A percentile compares a stretch with the other conserved stretches of the same genome.
Evolutionary conservation across 2,888 invertebrate species (phyloP).

Genomic region (Cenopis cana): DNA sequence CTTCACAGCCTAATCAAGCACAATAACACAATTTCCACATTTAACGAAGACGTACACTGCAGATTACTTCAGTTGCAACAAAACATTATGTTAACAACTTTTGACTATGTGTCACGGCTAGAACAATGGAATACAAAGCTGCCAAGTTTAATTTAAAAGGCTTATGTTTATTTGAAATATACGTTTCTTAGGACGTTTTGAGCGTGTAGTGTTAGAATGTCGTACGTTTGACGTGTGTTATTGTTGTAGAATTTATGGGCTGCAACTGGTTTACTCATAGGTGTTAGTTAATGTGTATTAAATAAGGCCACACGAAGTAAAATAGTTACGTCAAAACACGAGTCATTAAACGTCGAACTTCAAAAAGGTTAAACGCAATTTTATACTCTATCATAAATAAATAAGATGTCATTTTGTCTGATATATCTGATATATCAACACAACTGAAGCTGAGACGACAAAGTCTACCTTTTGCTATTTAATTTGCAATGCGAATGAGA

Average conservation of each 20-base stretch:
- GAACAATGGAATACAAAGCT: constrained; percentile 19
- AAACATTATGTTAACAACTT: constrained; percentile 30
- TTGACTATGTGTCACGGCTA: constrained; percentile 13
- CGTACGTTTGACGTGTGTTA: constrained; percentile 10
- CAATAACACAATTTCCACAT: constrained; percentile 17
- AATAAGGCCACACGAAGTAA: background rate
- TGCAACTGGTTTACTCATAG: background rate
- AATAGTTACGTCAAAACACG: background rate
- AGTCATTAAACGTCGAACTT: too few species aligned
- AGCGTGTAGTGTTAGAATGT: background rate
- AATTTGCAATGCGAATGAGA: too few species aligned
- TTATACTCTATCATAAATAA: too few species aligned
- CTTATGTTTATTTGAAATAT: background rate
- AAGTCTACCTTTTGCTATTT: too few species aligned
- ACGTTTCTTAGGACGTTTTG: constrained; percentile 3
- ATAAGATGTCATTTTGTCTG: too few species aligned
- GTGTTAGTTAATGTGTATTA: background rate
- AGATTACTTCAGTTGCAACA: constrained; percentile 14
- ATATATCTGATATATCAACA: too few species aligned
- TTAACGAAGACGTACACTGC: background rate
- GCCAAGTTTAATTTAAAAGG: background rate
- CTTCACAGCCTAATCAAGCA: background rate
- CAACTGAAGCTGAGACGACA: too few species aligned
- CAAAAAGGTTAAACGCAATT: too few species aligned
- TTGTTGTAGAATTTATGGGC: constrained; percentile 6